Percentiles rank a stretch among this genome's conserved stretches.
Conservation (phyloP, 2,888 invertebrate genomes). For the Pseudanteris insignis region DNA sequence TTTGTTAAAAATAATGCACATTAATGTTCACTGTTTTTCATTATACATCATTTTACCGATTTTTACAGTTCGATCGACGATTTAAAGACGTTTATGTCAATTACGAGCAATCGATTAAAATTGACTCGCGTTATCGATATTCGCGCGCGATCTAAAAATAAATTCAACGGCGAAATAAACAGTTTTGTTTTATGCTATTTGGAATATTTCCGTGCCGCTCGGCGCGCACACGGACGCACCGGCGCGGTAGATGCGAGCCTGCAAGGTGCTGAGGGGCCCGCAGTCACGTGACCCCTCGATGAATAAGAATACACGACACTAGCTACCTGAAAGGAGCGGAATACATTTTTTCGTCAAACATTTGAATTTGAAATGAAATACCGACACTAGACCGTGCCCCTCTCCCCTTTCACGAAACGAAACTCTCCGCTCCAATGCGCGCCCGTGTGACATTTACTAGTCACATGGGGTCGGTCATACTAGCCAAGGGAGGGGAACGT, state of each 20-base stretch:
- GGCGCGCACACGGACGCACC: conserved; percentile 8
- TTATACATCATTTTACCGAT: too few species aligned
- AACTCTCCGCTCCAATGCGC: neutral
- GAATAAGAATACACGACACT: conserved; percentile 34
- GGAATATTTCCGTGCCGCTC: conserved; percentile 24
- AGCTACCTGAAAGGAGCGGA: conserved; percentile 37
- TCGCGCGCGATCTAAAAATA: too few species aligned
- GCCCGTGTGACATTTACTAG: neutral
- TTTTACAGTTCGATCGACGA: too few species aligned
- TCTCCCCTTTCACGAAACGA: too few species aligned
- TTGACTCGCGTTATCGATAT: too few species aligned
- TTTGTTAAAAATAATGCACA: too few species aligned
- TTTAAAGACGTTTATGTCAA: too few species aligned
- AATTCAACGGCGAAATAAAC: conserved; percentile 16
- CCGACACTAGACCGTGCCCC: conserved; percentile 2
- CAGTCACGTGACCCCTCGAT: conserved; percentile 34
- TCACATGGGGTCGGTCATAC: neutral
- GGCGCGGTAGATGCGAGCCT: too few species aligned
- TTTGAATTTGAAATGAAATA: conserved; percentile 41
- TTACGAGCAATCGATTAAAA: too few species aligned
- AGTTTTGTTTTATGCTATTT: conserved; percentile 28
- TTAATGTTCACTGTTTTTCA: too few species aligned
- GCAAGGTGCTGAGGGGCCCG: conserved; percentile 37
- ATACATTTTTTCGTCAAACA: conserved; percentile 38
- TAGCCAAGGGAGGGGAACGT: too few species aligned